Conservation (phyloP, 2,113 vertebrate species). For the Ctenomys sociabilis region DNA sequence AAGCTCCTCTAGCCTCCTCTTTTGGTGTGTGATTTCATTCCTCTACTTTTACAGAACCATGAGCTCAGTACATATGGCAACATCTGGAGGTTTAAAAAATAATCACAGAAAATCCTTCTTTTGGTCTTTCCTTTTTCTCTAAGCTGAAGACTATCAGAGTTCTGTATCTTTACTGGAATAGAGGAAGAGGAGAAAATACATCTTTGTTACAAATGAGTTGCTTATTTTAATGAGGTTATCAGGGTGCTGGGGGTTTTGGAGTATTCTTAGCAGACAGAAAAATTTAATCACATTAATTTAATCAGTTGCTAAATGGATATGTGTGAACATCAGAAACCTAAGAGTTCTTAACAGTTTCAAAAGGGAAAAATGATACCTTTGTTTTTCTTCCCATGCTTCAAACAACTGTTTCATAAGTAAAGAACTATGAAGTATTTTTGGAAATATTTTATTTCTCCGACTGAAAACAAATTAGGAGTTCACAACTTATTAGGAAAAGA, state of each 20-base stretch:
- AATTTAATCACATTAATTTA: slow-evolving; percentile 3
- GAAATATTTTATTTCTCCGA: not conserved
- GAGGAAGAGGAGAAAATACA: not conserved
- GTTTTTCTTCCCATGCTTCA: slow-evolving; percentile 11
- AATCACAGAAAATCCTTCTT: not conserved
- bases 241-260: not conserved
- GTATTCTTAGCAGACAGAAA: not conserved
- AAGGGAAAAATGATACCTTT: not conserved
- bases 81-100: not conserved
- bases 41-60: not conserved
- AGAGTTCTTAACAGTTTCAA: not conserved
- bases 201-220: not conserved
- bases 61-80: not conserved
- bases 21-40: not conserved
- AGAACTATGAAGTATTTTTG: not conserved
- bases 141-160: not conserved
- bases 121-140: not conserved
- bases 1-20: not conserved
- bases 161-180: not conserved
- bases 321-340: not conserved
- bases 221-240: not conserved
- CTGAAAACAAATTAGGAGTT: slow-evolving; percentile 11
- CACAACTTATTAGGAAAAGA: not conserved
- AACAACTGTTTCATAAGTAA: slow-evolving; percentile 22
- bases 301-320: not conserved